Conservation (phyloP, 2,888 invertebrate species). For the Tinea semifulvella region DNA sequence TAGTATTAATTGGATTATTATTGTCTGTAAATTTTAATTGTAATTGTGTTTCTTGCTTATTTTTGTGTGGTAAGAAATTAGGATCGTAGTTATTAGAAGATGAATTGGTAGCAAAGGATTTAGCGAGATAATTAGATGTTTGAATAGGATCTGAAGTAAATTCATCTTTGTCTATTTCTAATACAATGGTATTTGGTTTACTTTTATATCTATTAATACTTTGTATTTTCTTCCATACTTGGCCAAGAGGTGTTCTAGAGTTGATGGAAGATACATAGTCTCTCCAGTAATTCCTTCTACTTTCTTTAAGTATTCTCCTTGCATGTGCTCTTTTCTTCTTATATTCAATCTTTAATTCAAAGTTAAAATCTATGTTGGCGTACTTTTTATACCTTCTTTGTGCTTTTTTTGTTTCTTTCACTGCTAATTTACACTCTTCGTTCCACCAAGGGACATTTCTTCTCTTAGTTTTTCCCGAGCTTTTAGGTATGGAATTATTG, state of each 20-base stretch:
- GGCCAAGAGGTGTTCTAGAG: conserved; percentile 13
- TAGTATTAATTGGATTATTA: background rate
- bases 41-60: background rate
- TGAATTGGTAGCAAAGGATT: conserved; percentile 17
- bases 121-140: conserved; percentile 10
- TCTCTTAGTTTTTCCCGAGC: conserved; percentile 12
- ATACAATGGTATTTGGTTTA: background rate
- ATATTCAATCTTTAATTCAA: conserved; percentile 14
- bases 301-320: conserved; percentile 15
- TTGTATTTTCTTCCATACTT: conserved; percentile 16
- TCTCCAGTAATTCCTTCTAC: conserved; percentile 14
- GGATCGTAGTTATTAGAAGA: conserved; percentile 18
- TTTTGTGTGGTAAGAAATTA: conserved; percentile 13
- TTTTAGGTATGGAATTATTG: conserved; percentile 11
- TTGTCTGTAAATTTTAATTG: background rate
- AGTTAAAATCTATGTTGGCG: conserved; percentile 13
- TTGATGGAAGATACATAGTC: conserved; percentile 16
- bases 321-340: conserved; percentile 13
- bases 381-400: conserved; percentile 11
- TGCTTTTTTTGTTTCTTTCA: conserved; percentile 14
- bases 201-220: background rate
- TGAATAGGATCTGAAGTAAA: background rate
- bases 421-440: conserved; percentile 13
- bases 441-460: conserved; percentile 12
- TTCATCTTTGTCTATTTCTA: conserved; percentile 1